Percentiles rank a stretch among this genome's conserved stretches.
These are phyloP conservation scores for Brassicogethes aeneus DNA, from an alignment of 2,888 invertebrate genomes.

Conservation along the genomic window DNA sequence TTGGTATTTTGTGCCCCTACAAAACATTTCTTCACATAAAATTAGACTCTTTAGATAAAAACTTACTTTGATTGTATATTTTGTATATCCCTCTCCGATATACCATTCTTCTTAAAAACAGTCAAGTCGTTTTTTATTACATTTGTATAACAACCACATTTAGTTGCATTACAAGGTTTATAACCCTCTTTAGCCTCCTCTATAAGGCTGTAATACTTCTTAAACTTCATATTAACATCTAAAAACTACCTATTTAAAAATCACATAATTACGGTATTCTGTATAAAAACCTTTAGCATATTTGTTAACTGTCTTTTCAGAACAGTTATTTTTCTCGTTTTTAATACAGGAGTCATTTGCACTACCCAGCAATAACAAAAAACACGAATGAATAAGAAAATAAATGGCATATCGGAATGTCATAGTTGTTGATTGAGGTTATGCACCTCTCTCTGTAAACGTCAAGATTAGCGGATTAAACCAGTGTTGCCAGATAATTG, in stretches of 20 bases:
- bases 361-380: constrained; percentile 3
- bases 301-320: constrained; percentile 24
- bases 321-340: constrained; percentile 22
- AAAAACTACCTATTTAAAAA: too few relatives aligned
- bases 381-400: constrained; percentile 4
- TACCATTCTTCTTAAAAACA: constrained; percentile 61
- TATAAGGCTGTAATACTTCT: constrained; percentile 40
- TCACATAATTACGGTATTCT: too few relatives aligned
- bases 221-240: constrained; percentile 44
- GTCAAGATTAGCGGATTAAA: too few relatives aligned
- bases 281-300: constrained; percentile 37
- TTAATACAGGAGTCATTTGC: constrained; percentile 23
- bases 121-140: constrained; percentile 61
- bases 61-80: constrained; percentile 42
- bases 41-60: constrained; percentile 2
- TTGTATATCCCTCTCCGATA: constrained; percentile 56
- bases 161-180: constrained; percentile 46
- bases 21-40: constrained; percentile 12
- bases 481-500: too few relatives aligned
- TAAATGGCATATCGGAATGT: too few relatives aligned
- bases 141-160: constrained; percentile 55
- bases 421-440: too few relatives aligned
- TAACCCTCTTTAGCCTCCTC: constrained; percentile 44
- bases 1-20: constrained; percentile 70
- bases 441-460: too few relatives aligned